Conservation (phyloP, 1,140 invertebrate genomes). For the Megathymus violae region DNA sequence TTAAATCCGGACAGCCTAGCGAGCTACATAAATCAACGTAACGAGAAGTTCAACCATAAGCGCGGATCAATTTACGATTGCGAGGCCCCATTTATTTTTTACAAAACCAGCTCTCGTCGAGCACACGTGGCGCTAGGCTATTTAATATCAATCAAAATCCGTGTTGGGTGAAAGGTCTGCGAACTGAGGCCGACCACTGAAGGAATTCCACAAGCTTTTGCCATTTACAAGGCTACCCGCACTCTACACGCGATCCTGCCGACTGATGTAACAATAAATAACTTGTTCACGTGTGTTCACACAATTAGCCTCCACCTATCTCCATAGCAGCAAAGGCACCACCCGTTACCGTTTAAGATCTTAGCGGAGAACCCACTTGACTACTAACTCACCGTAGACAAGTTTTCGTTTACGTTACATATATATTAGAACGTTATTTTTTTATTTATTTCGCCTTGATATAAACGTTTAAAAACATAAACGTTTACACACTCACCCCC, state of each 20-base stretch:
- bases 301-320: too few species aligned
- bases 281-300: too few species aligned
- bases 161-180: constrained; percentile 29
- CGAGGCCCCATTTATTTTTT: constrained; percentile 12
- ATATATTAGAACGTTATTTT: too few species aligned
- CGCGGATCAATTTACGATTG: constrained; percentile 6
- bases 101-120: constrained; percentile 3
- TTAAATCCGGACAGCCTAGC: neutral
- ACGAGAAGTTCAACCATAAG: neutral
- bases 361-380: too few species aligned
- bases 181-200: constrained; percentile 26
- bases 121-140: constrained; percentile 21
- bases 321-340: too few species aligned
- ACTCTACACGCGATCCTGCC: neutral
- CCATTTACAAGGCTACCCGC: constrained; percentile 14
- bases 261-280: too few species aligned
- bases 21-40: neutral
- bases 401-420: too few species aligned
- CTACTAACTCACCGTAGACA: too few species aligned
- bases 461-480: too few species aligned
- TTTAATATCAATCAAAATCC: constrained; percentile 31
- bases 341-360: too few species aligned
- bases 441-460: too few species aligned
- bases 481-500: too few species aligned
- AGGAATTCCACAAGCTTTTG: constrained; percentile 19